These are phyloP conservation scores for Steromphala cineraria DNA, from an alignment of 2,888 invertebrate genomes.

Conservation along the genomic window DNA sequence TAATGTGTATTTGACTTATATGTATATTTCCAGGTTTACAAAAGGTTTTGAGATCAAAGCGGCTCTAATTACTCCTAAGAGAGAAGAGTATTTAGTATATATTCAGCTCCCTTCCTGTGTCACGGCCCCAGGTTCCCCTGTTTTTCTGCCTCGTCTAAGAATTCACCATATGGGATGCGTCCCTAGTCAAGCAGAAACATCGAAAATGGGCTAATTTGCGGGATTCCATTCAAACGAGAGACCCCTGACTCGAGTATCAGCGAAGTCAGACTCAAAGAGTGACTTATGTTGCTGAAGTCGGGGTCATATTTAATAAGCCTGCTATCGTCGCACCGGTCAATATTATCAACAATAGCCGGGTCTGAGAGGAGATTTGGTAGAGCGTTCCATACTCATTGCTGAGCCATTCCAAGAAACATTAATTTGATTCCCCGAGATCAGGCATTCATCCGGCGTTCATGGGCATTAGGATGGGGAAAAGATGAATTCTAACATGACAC, in stretches of 20 bases:
- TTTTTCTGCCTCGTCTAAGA: background rate
- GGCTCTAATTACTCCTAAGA: no score
- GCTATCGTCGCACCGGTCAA: constrained; percentile 32
- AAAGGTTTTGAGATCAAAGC: no score
- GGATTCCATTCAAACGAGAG: constrained; percentile 9
- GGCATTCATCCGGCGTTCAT: constrained; percentile 32
- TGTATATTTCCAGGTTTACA: no score
- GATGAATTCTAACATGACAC: no score
- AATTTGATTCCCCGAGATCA: constrained; percentile 34
- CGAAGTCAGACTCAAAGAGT: background rate
- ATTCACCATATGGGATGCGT: constrained; percentile 10
- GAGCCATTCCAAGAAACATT: constrained; percentile 30
- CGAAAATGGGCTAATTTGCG: constrained; percentile 17
- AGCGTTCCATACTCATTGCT: constrained; percentile 20
- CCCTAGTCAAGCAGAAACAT: constrained; percentile 13
- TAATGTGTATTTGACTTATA: no score
- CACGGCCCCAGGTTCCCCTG: no score
- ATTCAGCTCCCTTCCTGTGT: no score
- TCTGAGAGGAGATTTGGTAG: constrained; percentile 8
- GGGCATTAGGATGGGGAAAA: constrained; percentile 32
- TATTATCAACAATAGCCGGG: constrained; percentile 24
- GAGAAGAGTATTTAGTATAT: no score
- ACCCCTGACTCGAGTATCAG: constrained; percentile 17
- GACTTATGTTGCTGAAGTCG: constrained; percentile 39
- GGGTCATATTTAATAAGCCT: constrained; percentile 45